Evolutionary conservation across 2,113 vertebrate genomes (phyloP), one percentile per base, ranked within the genome.

Genomic region (Ursus arctos): DNA sequence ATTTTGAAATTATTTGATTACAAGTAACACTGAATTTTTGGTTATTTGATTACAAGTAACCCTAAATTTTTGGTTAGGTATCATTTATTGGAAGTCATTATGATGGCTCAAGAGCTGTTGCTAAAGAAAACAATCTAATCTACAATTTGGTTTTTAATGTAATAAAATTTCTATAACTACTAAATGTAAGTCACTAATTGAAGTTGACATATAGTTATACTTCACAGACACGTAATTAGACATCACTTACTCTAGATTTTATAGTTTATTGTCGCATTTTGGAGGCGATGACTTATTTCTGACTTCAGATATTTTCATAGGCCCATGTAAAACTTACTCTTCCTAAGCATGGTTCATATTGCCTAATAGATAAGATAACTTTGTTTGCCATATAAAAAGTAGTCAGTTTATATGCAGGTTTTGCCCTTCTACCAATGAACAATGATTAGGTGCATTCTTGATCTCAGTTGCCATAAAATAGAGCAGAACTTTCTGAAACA

Each of bases 1-100:
- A 36, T 86, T 82, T 91, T 94, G 81, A 91, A 74, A 82, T 82
- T n/a, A 84, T 51, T 92, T 84, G 19, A 9, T 65, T 92, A 43
- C 16, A 90, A 26, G 14, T 69, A 88, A 36, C 18, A 79, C 76
- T 86, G 36, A 57, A 87, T 61, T 76, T 91, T 33, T 61, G 13
- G 10, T 65, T 94, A 92, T 36, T 36, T 36, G 36, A 36, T 2
- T 36, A 43, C 16, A 89, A 26, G 14, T 69, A 88, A 36, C 18
- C 72, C 82, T 86, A 43, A 55, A 87, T 61, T 76, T 91, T 33
- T 61, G 13, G 10, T 65, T 94, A 92, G 33, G 19, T 72, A 49
- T 88, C 63, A 79, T 84, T 94, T 88, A 47, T 57, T 92, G 51
- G 18, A 22, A 92, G 71, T 83, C 51, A 63, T 77, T 91, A 26